Base-by-base conservation (phyloP, 2,888 invertebrate genomes). In the Ashinkailepas kermadecensis region DNA sequence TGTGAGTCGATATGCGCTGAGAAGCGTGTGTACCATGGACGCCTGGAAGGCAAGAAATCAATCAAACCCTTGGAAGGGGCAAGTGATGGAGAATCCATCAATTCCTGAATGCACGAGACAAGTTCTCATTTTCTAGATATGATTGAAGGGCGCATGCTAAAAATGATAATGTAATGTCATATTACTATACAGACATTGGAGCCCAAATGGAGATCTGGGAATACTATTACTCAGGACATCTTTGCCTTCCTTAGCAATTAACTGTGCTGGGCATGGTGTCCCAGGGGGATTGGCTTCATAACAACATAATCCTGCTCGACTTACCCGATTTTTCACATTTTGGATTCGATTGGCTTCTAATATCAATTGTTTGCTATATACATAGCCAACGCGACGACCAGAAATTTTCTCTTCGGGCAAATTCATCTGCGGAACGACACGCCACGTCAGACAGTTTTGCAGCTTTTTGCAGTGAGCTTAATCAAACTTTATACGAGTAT, bases 21-120 rank as follows among this genome's bases (percentile, higher is more conserved):
- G 9, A 11, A 70, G 70, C 70, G 13, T 13, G 70, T 70, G 70
- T 2, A 70, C 70, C 70, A 70, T 70, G 70, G 70, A 70, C 70
- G 70, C 70, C 70, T 70, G 70, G 70, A 70, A 13, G 15, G 3
- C 10, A 4, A 10, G 23, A 8, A 67, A 11, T 10, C 23, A 8
- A 2, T 15, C 12, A 23, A 23, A 10, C 15, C 11, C 21, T 10
- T 67, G 23, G 4, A 59, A 11, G 11, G 59, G 59, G 12, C 59
- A 11, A 15, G 15, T 39, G 39, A 59, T 15, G 15, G 59, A 11
- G 59, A 11, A 15, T 23, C 1, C 65, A 21, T 23, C 65, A 10
- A 67, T 7, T 11, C 65, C 15, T 67, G 10, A 23, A 21, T 4
- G 65, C 15, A 0, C n/a, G 23, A 21, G 23, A 23, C 9, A 21